phyloP scores from a whole-genome alignment of 2,113 vertebrate genomes.

The Neogale vison region DNA sequence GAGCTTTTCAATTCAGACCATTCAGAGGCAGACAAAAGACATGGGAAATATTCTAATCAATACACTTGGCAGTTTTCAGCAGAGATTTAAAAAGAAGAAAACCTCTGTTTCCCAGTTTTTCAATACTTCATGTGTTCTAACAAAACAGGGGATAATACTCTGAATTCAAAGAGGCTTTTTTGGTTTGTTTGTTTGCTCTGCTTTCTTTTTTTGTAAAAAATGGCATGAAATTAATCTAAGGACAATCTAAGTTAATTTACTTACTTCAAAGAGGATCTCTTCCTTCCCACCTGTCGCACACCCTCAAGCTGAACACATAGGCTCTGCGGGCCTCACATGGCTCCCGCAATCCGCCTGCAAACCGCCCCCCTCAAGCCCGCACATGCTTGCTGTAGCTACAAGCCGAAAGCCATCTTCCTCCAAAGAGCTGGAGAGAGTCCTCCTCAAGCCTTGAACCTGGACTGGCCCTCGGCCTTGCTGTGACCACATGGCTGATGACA shows the following conservation, averaged over 20 bases:
- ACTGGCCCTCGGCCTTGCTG: background rate
- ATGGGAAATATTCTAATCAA: slow-evolving; percentile 30
- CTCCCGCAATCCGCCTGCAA: rapidly evolving
- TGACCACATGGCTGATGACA: background rate
- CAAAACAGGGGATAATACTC: background rate
- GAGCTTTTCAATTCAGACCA: slow-evolving; percentile 5
- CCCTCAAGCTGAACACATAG: rapidly evolving
- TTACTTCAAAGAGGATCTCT: slow-evolving; percentile 7
- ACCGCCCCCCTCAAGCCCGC: rapidly evolving
- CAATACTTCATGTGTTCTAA: background rate
- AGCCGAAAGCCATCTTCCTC: too few relatives aligned
- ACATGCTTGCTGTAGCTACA: rapidly evolving
- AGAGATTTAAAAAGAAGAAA: slow-evolving; percentile 9
- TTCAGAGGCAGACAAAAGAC: slow-evolving; percentile 23
- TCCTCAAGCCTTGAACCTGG: background rate
- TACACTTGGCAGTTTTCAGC: slow-evolving; percentile 5
- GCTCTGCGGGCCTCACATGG: background rate
- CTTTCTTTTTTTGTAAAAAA: background rate
- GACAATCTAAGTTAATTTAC: background rate
- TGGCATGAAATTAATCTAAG: slow-evolving; percentile 2
- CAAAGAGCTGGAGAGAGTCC: background rate
- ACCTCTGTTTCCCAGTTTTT: background rate
- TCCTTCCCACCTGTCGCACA: rapidly evolving
- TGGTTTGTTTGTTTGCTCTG: background rate
- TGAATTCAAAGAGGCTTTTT: background rate